A percentile compares a stretch with the other conserved stretches of the same genome.
phyloP scores from a whole-genome alignment of 2,113 vertebrate species.

The Struthidea cinerea region DNA sequence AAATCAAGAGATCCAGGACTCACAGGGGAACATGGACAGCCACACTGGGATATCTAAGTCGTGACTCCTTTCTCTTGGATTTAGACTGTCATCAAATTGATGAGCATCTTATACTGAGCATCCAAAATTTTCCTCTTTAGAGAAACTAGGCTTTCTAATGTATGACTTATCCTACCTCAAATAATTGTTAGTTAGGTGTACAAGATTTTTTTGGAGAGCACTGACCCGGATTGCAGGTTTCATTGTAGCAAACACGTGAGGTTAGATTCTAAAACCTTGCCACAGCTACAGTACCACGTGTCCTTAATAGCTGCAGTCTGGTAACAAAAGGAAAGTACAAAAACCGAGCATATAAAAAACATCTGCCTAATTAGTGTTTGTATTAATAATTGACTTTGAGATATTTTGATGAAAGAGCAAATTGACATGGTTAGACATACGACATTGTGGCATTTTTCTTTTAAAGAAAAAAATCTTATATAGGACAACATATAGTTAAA shows the following conservation, averaged over 20 bases:
- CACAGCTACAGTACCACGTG: not conserved
- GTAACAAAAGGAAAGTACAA: not conserved
- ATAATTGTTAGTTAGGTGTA: not conserved
- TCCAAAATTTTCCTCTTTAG: not conserved
- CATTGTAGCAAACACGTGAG: not conserved
- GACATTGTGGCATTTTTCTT: not conserved
- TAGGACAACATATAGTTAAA: not conserved
- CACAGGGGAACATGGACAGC: not conserved
- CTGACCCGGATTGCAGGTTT: not conserved
- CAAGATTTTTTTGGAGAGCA: not conserved
- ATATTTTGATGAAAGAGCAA: not conserved
- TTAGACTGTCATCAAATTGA: not conserved
- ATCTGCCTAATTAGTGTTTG: not conserved
- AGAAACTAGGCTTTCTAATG: not conserved
- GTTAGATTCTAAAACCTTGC: not conserved
- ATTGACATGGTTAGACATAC: not conserved
- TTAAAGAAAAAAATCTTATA: not conserved
- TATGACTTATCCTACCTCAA: not conserved
- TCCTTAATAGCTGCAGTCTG: not conserved
- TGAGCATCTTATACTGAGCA: not conserved
- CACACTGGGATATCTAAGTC: fast-evolving
- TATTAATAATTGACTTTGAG: not conserved
- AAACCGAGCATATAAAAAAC: not conserved
- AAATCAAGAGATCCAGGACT: not conserved
- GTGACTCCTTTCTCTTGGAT: not conserved